Base-by-base conservation (phyloP, 1,140 invertebrate genomes). In the Cotesia typhae region DNA sequence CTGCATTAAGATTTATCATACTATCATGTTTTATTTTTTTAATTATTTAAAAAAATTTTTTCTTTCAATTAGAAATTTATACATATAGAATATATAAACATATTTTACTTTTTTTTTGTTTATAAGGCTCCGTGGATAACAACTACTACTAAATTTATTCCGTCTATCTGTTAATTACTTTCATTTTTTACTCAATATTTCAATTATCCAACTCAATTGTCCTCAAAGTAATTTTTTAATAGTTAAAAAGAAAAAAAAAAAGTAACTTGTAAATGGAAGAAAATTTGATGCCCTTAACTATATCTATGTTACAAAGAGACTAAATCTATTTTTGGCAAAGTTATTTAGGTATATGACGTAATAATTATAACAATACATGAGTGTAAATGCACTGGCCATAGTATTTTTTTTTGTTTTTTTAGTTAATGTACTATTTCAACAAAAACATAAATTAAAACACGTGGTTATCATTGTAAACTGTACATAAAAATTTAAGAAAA, bases 261-360 rank as follows among this genome's bases (percentile, higher is more conserved):
- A 69, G 69, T 70, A 71, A 35, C 69, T 70, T 67, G 71, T 78
- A 79, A 71, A 71, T 68, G 70, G 67, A 78, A 76, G 78, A 73
- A 70, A 78, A 36, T 55, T 57, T 67, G 72, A 83, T 83, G 81
- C 79, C 78, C 85, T 86, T 86, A 85, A 85, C 83, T 87, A 87
- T 85, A 84, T 74, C 85, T 87, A 87, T 83, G 84, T 85, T 85
- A 86, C 77, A 83, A 78, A 79, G 41, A 47, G 81, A 86, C 85
- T 87, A 87, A 86, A 85, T 82, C 85, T 87, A 87, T 87, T 87
- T 87, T 87, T 87, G 85, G 85, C 84, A 87, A 87, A 85, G 83
- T 86, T 86, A 82, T 85, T 87, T 85, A 85, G 81, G 85, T 86
- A 86, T 87, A 86, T 79, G 81, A 82, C 78, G 20, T 59, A 82